phyloP scores from a whole-genome alignment of 2,797 vertebrate genomes.

The Meriones psammophilus region DNA sequence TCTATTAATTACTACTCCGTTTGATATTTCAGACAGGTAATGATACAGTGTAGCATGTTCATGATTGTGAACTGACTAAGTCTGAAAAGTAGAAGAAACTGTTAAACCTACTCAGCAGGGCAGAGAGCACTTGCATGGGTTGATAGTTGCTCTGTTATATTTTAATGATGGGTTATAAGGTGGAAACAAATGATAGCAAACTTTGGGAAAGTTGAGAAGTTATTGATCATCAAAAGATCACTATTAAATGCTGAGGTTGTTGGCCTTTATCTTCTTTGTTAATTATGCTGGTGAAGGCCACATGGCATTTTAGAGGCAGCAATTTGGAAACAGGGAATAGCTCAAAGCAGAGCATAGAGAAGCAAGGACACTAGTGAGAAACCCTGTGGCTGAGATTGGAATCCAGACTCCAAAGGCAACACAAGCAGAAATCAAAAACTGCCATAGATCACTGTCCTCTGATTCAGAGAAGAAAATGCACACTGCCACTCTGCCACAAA shows the following conservation, averaged over 20 bases:
- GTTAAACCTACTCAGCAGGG: neutral
- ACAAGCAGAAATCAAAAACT: too few relatives aligned
- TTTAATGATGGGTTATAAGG: neutral
- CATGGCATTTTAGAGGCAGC: neutral
- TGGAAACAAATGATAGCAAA: neutral
- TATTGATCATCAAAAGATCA: neutral
- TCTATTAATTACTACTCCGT: neutral
- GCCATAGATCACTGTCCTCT: too few relatives aligned
- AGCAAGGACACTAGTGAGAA: neutral
- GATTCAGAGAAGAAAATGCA: neutral
- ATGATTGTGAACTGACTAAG: neutral
- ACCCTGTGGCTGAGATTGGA: neutral
- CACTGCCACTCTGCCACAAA: neutral
- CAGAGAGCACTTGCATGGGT: neutral
- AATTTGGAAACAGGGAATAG: neutral
- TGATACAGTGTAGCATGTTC: neutral
- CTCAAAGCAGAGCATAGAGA: neutral
- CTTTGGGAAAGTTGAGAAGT: neutral
- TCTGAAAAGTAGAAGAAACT: neutral
- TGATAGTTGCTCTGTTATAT: neutral
- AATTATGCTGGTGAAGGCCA: conserved; percentile 23
- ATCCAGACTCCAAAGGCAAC: neutral
- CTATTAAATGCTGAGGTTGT: neutral
- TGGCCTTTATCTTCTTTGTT: neutral
- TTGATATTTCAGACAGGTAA: neutral